phyloP scores from a whole-genome alignment of 2,888 invertebrate species.

The Coremacera marginata region DNA sequence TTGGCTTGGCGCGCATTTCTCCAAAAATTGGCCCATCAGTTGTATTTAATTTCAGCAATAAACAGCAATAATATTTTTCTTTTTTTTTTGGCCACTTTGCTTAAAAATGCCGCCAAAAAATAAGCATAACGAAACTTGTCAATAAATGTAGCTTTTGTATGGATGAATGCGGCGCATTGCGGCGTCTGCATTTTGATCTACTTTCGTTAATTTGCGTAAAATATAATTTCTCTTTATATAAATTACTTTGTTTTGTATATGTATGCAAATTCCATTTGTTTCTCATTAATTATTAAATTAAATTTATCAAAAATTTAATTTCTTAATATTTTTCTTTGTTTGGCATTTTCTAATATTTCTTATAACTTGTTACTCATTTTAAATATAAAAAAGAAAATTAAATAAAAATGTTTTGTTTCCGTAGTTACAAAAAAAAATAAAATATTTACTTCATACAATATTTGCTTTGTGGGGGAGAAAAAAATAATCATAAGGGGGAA shows the following conservation, averaged over 20 bases:
- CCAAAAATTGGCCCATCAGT: constrained; percentile 14
- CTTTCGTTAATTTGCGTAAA: constrained; percentile 33
- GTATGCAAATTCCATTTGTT: constrained; percentile 46
- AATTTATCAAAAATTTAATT: constrained; percentile 41
- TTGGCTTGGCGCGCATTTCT: constrained; percentile 9
- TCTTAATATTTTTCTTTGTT: constrained; percentile 35
- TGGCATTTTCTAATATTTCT: constrained; percentile 24
- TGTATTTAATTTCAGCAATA: neutral
- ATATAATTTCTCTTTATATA: constrained; percentile 30
- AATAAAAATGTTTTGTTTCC: neutral
- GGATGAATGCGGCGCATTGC: constrained; percentile 56
- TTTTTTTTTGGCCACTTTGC: neutral
- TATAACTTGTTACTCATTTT: constrained; percentile 49
- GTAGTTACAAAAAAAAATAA: constrained; percentile 21
- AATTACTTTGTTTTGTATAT: constrained; percentile 39
- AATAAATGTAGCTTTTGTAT: constrained; percentile 47
- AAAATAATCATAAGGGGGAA: constrained; percentile 9
- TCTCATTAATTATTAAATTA: constrained; percentile 50
- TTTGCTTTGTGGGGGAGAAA: constrained; percentile 27
- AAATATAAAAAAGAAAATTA: constrained; percentile 36
- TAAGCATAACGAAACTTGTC: constrained; percentile 26
- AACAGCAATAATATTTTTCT: neutral
- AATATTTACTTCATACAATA: constrained; percentile 25
- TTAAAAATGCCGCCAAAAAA: constrained; percentile 23
- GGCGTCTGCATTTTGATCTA: constrained; percentile 39